phyloP scores from a whole-genome alignment of 2,888 invertebrate species.

The Automeris io region DNA sequence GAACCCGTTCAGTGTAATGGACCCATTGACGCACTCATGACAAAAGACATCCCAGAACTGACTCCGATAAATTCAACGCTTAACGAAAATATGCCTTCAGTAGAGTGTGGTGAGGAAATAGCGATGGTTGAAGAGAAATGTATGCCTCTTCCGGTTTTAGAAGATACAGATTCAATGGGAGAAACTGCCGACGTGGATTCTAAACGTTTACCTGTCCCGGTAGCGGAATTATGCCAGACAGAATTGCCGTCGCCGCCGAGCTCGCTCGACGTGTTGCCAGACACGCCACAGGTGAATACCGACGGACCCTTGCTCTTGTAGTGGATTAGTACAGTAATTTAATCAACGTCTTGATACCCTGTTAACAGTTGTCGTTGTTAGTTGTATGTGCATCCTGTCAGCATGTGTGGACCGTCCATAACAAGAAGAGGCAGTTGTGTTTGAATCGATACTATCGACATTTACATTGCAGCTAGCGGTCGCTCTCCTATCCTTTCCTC shows the following conservation, averaged over 20 bases:
- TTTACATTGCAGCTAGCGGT: constrained; percentile 26
- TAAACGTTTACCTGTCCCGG: constrained; percentile 9
- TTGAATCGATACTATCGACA: constrained; percentile 28
- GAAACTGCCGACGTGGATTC: constrained; percentile 41
- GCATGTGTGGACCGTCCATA: constrained; percentile 63
- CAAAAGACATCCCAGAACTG: background rate
- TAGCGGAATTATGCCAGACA: constrained; percentile 17
- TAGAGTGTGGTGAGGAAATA: background rate
- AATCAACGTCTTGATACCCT: constrained; percentile 45
- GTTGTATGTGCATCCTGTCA: constrained; percentile 63
- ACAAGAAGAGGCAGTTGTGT: constrained; percentile 45
- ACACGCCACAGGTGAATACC: constrained; percentile 63
- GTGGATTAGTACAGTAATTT: constrained; percentile 61
- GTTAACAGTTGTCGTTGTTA: constrained; percentile 58
- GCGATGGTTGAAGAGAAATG: background rate
- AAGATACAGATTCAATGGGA: constrained; percentile 24
- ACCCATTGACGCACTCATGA: background rate
- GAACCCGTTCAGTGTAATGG: background rate
- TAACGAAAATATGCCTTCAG: background rate
- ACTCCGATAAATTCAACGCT: no score
- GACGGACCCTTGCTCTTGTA: constrained; percentile 60
- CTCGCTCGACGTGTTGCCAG: constrained; percentile 18
- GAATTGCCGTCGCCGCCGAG: constrained; percentile 33
- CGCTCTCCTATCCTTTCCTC: constrained; percentile 31
- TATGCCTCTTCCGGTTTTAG: constrained; percentile 26